Conservation (phyloP, 1,140 invertebrate genomes). For the Drosophila lowei region DNA sequence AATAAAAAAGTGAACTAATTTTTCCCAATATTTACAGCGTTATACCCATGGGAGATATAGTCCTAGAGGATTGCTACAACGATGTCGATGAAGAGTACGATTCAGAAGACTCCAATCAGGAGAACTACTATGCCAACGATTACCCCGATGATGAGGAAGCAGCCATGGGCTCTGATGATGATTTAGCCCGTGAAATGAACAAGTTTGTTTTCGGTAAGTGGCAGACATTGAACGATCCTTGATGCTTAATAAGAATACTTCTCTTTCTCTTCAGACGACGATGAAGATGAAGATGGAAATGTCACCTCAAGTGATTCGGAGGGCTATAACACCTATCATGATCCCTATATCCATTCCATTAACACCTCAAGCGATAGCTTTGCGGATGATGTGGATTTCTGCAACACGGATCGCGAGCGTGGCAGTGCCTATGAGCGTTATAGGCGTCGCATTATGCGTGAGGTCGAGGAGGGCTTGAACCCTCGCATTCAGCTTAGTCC, state of each 20-base stretch:
- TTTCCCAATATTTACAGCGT: slow-evolving; percentile 2
- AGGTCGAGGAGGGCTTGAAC: slow-evolving; percentile 55
- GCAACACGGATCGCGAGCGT: slow-evolving; percentile 83
- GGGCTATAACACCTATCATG: slow-evolving; percentile 71
- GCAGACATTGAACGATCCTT: not conserved
- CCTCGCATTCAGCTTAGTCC: slow-evolving; percentile 20
- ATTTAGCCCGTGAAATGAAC: slow-evolving; percentile 67
- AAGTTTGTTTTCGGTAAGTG: slow-evolving; percentile 73
- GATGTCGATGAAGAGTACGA: slow-evolving; percentile 75
- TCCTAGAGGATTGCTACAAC: slow-evolving; percentile 67
- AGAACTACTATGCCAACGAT: slow-evolving; percentile 84
- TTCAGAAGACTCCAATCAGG: slow-evolving; percentile 84
- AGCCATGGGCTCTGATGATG: slow-evolving; percentile 61
- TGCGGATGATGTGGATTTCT: slow-evolving; percentile 83
- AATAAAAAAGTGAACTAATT: not conserved
- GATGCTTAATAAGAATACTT: not conserved
- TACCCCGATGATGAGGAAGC: slow-evolving; percentile 84
- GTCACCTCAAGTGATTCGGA: slow-evolving; percentile 83
- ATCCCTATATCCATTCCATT: slow-evolving; percentile 83
- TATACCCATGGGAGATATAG: slow-evolving; percentile 61
- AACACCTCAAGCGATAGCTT: slow-evolving; percentile 78
- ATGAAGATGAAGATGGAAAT: slow-evolving; percentile 60
- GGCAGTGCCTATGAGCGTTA: slow-evolving; percentile 85
- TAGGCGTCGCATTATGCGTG: slow-evolving; percentile 81
- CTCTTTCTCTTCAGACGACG: slow-evolving; percentile 47